Percentiles rank a stretch among this genome's conserved stretches.
phyloP scores from a whole-genome alignment of 2,888 invertebrate genomes.

The Marronus borbonicus region DNA sequence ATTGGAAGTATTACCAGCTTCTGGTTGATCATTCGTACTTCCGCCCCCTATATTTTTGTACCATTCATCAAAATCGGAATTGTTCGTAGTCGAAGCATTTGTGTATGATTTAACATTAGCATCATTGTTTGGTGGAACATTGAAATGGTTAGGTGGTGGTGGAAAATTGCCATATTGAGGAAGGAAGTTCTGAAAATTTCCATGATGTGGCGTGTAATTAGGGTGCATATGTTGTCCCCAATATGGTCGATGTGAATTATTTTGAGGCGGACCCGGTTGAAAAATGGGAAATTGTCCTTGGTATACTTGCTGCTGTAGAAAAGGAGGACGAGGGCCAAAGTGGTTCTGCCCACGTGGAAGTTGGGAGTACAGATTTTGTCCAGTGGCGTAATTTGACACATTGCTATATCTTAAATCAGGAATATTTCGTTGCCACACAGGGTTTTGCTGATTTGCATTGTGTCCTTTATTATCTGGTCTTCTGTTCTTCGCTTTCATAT shows the following conservation, averaged over 20 bases:
- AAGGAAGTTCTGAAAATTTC: not conserved
- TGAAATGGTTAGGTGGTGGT: not conserved
- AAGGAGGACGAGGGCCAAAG: not conserved
- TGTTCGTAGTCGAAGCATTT: not conserved
- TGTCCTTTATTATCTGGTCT: not conserved
- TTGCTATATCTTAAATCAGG: not conserved
- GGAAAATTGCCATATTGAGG: not conserved
- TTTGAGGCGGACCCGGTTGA: not conserved
- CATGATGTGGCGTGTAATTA: not conserved
- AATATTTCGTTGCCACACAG: not conserved
- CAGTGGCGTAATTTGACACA: not conserved
- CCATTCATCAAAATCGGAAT: slow-evolving; percentile 30
- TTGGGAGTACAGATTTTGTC: not conserved
- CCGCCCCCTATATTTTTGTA: slow-evolving; percentile 7
- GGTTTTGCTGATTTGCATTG: not conserved
- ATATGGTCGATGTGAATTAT: not conserved
- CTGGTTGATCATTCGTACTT: not conserved
- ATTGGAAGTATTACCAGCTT: not conserved
- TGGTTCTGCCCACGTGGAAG: not conserved
- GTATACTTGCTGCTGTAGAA: not conserved
- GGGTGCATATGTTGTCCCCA: not conserved
- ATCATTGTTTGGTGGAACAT: not conserved
- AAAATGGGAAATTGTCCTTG: slow-evolving; percentile 7
- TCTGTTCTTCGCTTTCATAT: slow-evolving; percentile 29
- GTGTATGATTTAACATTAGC: not conserved